Evolutionary conservation across 2,113 vertebrate genomes (phyloP).

Genomic region (Micromys minutus): DNA sequence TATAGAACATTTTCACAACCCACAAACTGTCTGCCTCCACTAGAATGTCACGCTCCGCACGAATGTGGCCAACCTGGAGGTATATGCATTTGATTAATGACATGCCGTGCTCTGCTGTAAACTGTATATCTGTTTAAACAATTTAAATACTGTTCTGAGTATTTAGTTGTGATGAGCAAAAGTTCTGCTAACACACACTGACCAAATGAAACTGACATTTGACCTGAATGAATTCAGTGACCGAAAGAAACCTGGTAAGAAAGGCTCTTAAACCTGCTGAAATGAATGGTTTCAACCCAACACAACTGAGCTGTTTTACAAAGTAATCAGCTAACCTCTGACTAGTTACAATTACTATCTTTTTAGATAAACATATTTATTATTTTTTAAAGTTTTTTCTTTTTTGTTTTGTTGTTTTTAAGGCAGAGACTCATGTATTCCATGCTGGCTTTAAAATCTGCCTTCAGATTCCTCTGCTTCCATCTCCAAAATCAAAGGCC

Average conservation of each 20-base stretch:
- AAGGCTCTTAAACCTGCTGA: conserved; percentile 56
- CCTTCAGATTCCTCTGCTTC: not conserved
- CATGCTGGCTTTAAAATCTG: not conserved
- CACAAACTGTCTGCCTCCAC: conserved; percentile 98
- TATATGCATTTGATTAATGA: conserved; percentile 63
- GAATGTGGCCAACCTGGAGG: conserved; percentile 96
- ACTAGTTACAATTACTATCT: conserved; percentile 51
- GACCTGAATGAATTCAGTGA: conserved; percentile 1
- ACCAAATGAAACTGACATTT: conserved; percentile 62
- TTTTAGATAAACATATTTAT: not conserved
- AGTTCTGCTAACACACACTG: conserved; percentile 60
- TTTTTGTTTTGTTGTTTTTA: not conserved
- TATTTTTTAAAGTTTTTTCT: not conserved
- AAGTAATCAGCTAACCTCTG: not conserved
- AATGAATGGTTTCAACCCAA: conserved; percentile 54
- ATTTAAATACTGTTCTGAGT: conserved; percentile 55
- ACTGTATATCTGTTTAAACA: conserved; percentile 66
- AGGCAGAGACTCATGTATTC: not conserved
- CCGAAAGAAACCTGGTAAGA: conserved; percentile 60
- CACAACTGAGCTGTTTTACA: conserved; percentile 27
- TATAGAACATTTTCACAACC: conserved; percentile 99
- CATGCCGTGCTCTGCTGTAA: conserved; percentile 58
- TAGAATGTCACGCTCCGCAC: conserved; percentile 97
- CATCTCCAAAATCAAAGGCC: too few relatives aligned
- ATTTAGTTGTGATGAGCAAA: conserved; percentile 50